A percentile compares a stretch with the other conserved stretches of the same genome.
Conservation (phyloP, 1,140 invertebrate species). For the Holotrichia oblita region DNA sequence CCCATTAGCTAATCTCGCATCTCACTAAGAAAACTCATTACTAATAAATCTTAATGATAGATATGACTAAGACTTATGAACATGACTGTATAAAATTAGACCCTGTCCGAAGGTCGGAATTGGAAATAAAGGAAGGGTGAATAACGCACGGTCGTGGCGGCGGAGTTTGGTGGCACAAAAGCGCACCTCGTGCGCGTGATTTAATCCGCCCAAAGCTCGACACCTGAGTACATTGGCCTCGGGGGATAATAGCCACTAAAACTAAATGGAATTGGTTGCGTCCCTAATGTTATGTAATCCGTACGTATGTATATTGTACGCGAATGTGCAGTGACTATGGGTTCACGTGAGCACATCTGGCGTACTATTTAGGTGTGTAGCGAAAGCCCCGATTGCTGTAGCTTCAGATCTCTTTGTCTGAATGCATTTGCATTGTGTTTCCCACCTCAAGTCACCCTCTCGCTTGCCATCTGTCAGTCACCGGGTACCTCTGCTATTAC, state of each 20-base stretch:
- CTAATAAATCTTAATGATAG: neutral
- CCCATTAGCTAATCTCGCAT: too few species aligned
- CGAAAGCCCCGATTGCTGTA: constrained; percentile 47
- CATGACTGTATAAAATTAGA: constrained; percentile 12
- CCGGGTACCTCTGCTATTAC: constrained; percentile 49
- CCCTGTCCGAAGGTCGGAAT: constrained; percentile 34
- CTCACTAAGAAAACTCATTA: too few species aligned
- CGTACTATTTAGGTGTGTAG: constrained; percentile 47
- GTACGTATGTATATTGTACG: constrained; percentile 13
- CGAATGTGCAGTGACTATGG: constrained; percentile 27
- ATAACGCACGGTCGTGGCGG: constrained; percentile 23
- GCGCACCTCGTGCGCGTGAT: constrained; percentile 55
- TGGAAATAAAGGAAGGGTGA: constrained; percentile 32
- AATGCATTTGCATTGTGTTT: constrained; percentile 59
- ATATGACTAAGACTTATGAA: neutral
- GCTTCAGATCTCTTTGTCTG: constrained; percentile 57
- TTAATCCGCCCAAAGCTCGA: constrained; percentile 58
- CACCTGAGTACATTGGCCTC: constrained; percentile 60
- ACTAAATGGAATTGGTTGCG: constrained; percentile 58
- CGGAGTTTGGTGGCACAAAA: neutral
- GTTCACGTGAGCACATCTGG: constrained; percentile 57
- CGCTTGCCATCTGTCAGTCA: constrained; percentile 61
- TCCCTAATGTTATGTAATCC: constrained; percentile 45
- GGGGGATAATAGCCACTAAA: constrained; percentile 58
- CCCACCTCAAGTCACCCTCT: constrained; percentile 60